Evolutionary conservation across 2,113 vertebrate genomes (phyloP).

Genomic region (Upupa epops): DNA sequence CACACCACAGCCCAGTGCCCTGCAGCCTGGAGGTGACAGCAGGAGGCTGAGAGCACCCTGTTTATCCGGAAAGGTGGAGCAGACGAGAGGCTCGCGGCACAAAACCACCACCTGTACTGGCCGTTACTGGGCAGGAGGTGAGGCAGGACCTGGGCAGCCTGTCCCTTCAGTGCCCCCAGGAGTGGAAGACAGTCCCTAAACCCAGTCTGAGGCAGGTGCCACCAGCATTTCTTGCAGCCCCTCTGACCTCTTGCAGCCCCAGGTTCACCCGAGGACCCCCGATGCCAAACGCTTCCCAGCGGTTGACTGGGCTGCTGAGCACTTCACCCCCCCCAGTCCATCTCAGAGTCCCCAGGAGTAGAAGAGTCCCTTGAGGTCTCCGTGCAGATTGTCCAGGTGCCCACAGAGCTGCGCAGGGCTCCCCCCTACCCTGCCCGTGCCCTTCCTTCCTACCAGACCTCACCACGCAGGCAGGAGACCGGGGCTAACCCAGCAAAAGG

Average conservation of each 20-base stretch:
- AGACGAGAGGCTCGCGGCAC: background rate
- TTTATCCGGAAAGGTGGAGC: background rate
- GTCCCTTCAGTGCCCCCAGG: accelerated
- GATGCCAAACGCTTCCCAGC: accelerated
- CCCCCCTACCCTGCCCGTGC: accelerated
- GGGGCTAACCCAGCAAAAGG: background rate
- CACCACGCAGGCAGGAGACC: no score
- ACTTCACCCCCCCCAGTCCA: background rate
- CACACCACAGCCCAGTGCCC: background rate
- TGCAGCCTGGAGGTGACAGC: background rate
- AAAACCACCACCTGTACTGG: background rate
- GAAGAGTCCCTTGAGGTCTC: background rate
- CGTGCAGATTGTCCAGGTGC: background rate
- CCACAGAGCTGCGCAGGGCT: background rate
- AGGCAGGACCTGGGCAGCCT: background rate
- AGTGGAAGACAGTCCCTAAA: background rate
- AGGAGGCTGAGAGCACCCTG: accelerated
- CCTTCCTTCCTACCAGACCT: background rate
- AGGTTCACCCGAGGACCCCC: background rate
- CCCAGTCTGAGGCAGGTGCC: background rate
- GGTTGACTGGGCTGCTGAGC: accelerated
- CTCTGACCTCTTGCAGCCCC: background rate
- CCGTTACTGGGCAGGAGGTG: background rate
- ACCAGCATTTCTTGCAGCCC: background rate
- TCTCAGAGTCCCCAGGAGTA: background rate